Percentiles rank a stretch among this genome's conserved stretches.
Evolutionary conservation across 2,113 vertebrate genomes (phyloP).

Genomic region (Candoia aspera): DNA sequence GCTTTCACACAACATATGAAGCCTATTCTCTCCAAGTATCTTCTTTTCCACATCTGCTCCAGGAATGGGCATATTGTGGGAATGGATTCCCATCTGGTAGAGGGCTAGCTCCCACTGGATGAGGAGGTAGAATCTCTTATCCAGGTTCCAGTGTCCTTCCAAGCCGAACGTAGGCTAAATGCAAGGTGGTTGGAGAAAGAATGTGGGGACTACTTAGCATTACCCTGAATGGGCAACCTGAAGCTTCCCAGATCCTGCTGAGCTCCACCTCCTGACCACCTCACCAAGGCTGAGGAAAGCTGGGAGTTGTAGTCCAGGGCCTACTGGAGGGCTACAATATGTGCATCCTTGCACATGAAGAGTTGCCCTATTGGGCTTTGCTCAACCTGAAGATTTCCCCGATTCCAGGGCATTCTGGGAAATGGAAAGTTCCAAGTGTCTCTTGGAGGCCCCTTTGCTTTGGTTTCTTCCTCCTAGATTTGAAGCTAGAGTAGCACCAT

Average conservation of each 20-base stretch:
- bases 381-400: too few relatives aligned
- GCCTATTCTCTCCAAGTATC: background rate
- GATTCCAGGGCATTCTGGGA: too few relatives aligned
- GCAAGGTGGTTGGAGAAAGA: background rate
- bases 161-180: background rate
- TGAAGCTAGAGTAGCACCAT: too few relatives aligned
- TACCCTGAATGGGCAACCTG: background rate
- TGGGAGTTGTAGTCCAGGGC: background rate
- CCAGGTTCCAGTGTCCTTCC: background rate
- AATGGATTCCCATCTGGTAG: background rate
- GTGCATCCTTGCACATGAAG: background rate
- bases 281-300: background rate
- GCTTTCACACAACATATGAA: background rate
- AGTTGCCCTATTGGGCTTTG: background rate
- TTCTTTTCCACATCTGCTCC: background rate
- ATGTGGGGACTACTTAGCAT: background rate
- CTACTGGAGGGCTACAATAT: background rate
- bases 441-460: background rate
- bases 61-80: background rate
- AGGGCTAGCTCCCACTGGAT: background rate
- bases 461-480: background rate
- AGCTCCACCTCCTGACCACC: background rate
- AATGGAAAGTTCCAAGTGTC: background rate
- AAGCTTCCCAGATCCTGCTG: background rate
- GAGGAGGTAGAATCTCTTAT: background rate